Base-by-base conservation (phyloP, 2,888 invertebrate genomes). In the Drosophila demipolita region DNA sequence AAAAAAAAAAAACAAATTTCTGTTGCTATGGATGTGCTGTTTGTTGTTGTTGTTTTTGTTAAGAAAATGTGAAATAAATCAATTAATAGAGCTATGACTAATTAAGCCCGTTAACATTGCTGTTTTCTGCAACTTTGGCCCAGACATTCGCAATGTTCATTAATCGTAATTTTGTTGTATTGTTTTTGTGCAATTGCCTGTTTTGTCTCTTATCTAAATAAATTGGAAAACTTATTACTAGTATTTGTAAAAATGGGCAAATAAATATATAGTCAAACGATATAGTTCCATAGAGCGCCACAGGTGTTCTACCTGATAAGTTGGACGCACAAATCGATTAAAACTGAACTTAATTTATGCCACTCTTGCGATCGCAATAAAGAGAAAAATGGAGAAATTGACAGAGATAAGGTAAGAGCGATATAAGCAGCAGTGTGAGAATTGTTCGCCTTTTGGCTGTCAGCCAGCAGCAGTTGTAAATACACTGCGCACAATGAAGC, bases 321-420 rank as follows among this genome's bases (percentile, higher is more conserved):
- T 52, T 42, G 33, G 33, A 60, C n/a, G n/a, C n/a, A 12, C 20
- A 32, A 11, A 59, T 38, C 26, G 49, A 71, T 57, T 66, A 57
- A 55, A 23, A 52, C 42, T 42, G 49, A 38, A 48, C 67, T 70
- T 79, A 69, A 85, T 82, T 85, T 82, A 81, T 85, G 80, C 52
- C 66, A 48, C 48, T 75, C 68, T 84, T 84, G 68, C 81, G 80
- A 52, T 53, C 48, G 36, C 3, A 6, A 23, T 33, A 17, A 20
- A 49, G 32, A n/a, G 33, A 15, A 48, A 32, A 40, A 26, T 36
- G 15, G 62, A 35, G 45, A 40, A 33, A 26, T 15, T 9, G 33
- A 7, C 23, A 58, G 15, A 42, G 29, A 53, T 32, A 29, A 11
- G 11, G 17, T 38, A 15, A 29, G 17, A 26, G 40, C 7, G 4